Base-by-base conservation (phyloP, 2,797 vertebrate genomes). In the Basileuterus tristriatus region DNA sequence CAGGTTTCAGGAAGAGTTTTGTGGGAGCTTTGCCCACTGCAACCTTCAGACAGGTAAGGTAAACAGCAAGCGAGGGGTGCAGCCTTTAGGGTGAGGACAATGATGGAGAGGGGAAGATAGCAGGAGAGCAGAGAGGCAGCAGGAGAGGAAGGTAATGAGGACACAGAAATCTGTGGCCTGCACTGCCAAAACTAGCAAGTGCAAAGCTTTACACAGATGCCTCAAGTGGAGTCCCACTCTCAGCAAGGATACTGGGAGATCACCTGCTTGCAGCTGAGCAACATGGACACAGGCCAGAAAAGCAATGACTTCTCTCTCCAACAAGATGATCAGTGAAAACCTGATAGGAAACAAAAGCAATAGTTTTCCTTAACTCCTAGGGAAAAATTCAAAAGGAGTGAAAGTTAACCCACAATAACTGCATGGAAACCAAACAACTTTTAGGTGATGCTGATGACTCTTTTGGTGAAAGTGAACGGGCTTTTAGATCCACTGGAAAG, bases 341-440 rank as follows among this genome's bases (percentile, higher is more conserved):
- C 53, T 1, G 0, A 9, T 19, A 16, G 8, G 2, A 60, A 46
- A 21, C 23, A 82, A 65, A 60, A 8, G 17, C 2, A n/a, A 24
- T 2, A 6, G 17, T 43, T 75, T 65, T 83, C 21, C 89, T 80
- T 67, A 30, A 43, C 20, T 72, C 9, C 3, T 9, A 76, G 23
- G 10, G 41, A 49, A 80, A 84, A 65, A 65, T 16, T 39, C 59
- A 44, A n/a, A 37, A 43, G 46, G 39, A 69, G n/a, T 24, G 23
- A 32, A 82, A 70, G 24, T 67, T 59, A 56, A 55, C 2, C 5
- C 58, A 39, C 10, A 56, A 11, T 7, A 74, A 55, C 21, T 85
- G 50, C 53, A 52, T 26, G 10, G 30, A 88, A 85, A 70, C 23
- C 27, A 69, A 58, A 53, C 30, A 15, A 22, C 15, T 88, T 88